Evolutionary conservation across 2,888 invertebrate species (phyloP), one percentile per base, ranked within the genome.

Genomic region (Nephrotoma guestfalica): DNA sequence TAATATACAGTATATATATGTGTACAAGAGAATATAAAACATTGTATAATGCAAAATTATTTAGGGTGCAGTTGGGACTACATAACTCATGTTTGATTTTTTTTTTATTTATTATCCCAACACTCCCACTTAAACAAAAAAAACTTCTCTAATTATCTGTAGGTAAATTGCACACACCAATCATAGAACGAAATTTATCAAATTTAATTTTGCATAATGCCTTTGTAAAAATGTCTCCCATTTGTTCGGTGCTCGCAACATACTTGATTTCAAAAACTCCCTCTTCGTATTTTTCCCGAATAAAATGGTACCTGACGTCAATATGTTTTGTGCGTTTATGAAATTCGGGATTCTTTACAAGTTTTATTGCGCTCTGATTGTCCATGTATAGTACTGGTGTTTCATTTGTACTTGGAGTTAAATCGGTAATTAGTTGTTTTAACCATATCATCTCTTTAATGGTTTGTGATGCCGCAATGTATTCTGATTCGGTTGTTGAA

Each of bases 381-480:
- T 89, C 88, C 83, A 89, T 87, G n/a, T 87, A 83, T 7, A 89
- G 15, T 13, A 86, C 86, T 15, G 88, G 88, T 9, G 88, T 11
- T 13, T 47, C 47, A 11, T 47, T 13, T 47, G 47, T 47, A 47
- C 3, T 30, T 30, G 30, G 47, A 47, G n/a, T 13, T 47, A 83
- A 7, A n/a, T 83, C 83, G 13, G 11, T 4, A 9, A 83, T 7
- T 15, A 83, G 15, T 83, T 83, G 83, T 83, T 87, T 88, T 89
- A 6, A 89, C 89, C 18, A 90, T 89, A 11, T 90, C 88, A 83
- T 89, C n/a, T 11, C 30, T 30, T 30, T 30, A 30, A 30, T 30
- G 30, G 30, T 71, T 71, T 71, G 71, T 71, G 71, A 71, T n/a
- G 71, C 71, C 9, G 71, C 71, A 7, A 71, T 18, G n/a, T 71